phyloP scores from a whole-genome alignment of 2,797 vertebrate species.

The Rhabdomys pumilio region DNA sequence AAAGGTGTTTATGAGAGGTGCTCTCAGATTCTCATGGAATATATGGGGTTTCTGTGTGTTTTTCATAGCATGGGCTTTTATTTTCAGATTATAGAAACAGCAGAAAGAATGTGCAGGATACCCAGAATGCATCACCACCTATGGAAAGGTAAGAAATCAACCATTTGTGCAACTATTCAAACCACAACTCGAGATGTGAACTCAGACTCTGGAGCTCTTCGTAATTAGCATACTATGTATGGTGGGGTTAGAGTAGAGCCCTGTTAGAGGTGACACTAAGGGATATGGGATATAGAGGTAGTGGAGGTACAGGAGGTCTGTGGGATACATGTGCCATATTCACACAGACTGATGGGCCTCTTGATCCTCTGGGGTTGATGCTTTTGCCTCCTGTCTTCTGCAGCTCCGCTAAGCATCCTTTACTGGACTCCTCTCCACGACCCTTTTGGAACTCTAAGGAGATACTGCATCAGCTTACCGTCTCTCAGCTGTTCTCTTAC shows the following conservation, averaged over 20 bases:
- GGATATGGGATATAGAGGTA: neutral
- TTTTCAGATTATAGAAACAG: conserved; percentile 40
- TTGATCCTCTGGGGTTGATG: neutral
- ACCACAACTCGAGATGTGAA: no score
- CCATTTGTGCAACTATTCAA: neutral
- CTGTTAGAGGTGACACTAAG: neutral
- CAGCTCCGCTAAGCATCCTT: neutral
- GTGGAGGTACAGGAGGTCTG: neutral
- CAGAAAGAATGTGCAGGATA: neutral
- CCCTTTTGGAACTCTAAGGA: neutral
- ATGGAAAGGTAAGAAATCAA: neutral
- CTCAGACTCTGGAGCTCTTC: neutral
- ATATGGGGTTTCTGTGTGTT: neutral
- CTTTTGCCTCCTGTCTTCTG: neutral
- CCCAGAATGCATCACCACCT: neutral
- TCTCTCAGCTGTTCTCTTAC: neutral
- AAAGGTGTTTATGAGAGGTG: neutral
- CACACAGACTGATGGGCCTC: neutral
- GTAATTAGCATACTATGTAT: rapidly evolving
- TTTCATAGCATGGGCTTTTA: neutral
- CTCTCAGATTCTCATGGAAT: neutral
- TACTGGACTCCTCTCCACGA: neutral
- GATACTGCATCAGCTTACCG: neutral
- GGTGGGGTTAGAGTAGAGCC: neutral
- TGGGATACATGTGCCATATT: no score